These are phyloP conservation scores for Eunapius fragilis DNA, from an alignment of 37 sponge, comb jelly and placozoan species.

Conservation along the genomic window DNA sequence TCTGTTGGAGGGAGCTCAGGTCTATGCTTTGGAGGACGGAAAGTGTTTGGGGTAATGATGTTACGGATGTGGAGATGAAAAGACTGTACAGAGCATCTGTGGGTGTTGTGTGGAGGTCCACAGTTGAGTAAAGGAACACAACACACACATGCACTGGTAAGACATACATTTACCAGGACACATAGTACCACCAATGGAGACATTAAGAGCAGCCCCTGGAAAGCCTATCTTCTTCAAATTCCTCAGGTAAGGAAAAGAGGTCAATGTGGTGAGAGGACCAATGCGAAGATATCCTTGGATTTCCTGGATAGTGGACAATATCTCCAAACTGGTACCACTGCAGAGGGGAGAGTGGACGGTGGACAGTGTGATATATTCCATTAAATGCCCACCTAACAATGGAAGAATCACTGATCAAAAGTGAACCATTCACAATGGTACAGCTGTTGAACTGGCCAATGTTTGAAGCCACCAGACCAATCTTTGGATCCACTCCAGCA, in stretches of 20 bases:
- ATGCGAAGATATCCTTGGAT: conserved; percentile 54
- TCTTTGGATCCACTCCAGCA: not conserved
- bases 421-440: conserved; percentile 32
- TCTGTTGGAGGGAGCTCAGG: conserved; percentile 42
- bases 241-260: conserved; percentile 45
- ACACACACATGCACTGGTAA: not conserved
- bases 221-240: conserved; percentile 44
- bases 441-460: conserved; percentile 23
- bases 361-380: not conserved
- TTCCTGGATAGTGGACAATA: conserved; percentile 44
- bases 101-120: not conserved
- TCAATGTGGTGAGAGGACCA: not conserved
- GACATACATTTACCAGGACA: not conserved
- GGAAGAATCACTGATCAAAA: not conserved
- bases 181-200: not conserved
- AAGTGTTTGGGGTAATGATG: no score
- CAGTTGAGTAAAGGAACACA: not conserved
- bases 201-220: not conserved
- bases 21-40: conserved; percentile 27
- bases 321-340: conserved; percentile 8
- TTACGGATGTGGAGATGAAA: not conserved
- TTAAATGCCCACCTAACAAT: not conserved
- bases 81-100: not conserved
- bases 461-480: not conserved
- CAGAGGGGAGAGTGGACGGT: not conserved